Percentiles rank a stretch among this genome's conserved stretches.
These are phyloP conservation scores for Hermodice carunculata DNA, from an alignment of 2,888 invertebrate genomes.

Conservation along the genomic window DNA sequence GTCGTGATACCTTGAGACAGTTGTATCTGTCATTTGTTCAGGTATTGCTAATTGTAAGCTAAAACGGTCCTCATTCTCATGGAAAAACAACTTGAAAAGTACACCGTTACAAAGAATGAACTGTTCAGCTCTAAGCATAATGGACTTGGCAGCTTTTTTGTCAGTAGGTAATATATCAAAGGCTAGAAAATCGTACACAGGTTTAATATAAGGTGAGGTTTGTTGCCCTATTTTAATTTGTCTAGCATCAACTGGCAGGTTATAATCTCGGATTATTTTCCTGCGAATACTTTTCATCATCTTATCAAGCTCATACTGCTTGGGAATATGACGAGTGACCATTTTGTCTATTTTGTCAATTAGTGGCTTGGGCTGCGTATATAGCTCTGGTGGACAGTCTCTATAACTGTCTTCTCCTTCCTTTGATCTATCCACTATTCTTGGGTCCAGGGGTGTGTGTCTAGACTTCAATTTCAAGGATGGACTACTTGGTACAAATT, in stretches of 20 bases:
- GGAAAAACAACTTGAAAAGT: not conserved
- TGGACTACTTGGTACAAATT: no score
- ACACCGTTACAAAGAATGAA: not conserved
- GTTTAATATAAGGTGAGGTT: not conserved
- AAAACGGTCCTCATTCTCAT: no score
- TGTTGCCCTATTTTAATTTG: not conserved
- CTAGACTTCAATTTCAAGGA: no score
- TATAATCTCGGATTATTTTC: not conserved
- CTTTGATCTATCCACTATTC: no score
- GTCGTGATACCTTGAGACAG: not conserved
- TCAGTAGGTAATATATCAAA: not conserved
- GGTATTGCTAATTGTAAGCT: no score
- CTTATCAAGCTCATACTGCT: not conserved
- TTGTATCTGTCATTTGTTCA: not conserved
- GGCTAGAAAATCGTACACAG: not conserved
- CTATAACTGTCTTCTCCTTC: no score
- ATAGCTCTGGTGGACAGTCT: no score
- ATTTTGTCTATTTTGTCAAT: no score
- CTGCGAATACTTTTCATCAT: not conserved
- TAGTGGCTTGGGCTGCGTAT: no score
- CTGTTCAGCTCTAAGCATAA: not conserved
- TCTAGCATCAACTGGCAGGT: not conserved
- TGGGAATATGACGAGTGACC: not conserved
- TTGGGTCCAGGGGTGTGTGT: no score
- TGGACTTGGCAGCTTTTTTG: not conserved